Evolutionary conservation across 2,888 invertebrate genomes (phyloP).

Genomic region (Oxystoma pomonae): DNA sequence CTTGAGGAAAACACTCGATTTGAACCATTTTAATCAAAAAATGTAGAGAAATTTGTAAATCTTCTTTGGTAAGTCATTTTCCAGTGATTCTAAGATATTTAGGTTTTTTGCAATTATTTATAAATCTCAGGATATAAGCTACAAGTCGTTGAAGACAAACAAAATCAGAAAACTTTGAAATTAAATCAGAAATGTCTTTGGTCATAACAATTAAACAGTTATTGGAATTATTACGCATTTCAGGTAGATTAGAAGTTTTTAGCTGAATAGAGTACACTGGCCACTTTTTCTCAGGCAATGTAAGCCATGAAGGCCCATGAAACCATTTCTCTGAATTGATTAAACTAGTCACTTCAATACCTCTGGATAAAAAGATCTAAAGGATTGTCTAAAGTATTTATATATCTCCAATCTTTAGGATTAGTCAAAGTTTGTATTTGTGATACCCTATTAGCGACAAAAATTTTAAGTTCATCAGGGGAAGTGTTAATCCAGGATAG

Average conservation of each 20-base stretch:
- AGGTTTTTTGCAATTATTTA: too few species aligned
- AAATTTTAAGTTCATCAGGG: constrained; percentile 15
- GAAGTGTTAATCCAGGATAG: constrained; percentile 15
- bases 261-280: constrained; percentile 1
- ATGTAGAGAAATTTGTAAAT: too few species aligned
- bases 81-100: too few species aligned
- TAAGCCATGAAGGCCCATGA: constrained; percentile 13
- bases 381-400: constrained; percentile 22
- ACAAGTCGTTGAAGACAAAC: background rate
- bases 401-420: constrained; percentile 18
- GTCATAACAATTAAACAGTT: background rate
- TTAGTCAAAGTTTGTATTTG: constrained; percentile 18
- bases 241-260: background rate
- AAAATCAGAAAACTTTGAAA: constrained; percentile 1
- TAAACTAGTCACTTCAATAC: constrained; percentile 13
- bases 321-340: constrained; percentile 13
- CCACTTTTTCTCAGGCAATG: constrained; percentile 5
- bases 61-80: too few species aligned
- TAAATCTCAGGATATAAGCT: too few species aligned
- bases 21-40: too few species aligned
- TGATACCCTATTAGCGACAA: constrained; percentile 23
- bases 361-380: constrained; percentile 25
- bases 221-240: background rate
- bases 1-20: too few species aligned
- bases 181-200: background rate